Percentiles rank a stretch among this genome's conserved stretches.
Evolutionary conservation across 2,113 vertebrate genomes (phyloP).

Genomic region (Romanogobio albipinnatus): DNA sequence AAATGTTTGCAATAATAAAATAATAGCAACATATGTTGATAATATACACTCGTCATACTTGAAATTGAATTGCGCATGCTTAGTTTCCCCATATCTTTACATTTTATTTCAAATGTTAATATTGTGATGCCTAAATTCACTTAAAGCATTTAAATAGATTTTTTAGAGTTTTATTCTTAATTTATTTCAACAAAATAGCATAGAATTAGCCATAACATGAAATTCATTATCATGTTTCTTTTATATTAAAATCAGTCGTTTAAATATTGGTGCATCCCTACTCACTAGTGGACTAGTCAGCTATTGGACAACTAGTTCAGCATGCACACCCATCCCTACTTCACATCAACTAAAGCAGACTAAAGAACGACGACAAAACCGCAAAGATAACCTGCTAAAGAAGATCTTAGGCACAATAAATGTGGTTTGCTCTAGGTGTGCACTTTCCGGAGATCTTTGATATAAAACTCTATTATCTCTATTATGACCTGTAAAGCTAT

Average conservation of each 20-base stretch:
- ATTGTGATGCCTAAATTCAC: background rate
- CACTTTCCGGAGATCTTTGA: background rate
- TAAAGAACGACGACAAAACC: background rate
- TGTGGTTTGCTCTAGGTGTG: background rate
- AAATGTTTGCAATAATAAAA: too few relatives aligned
- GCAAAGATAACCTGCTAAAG: background rate
- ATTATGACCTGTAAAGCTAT: slow-evolving; percentile 28
- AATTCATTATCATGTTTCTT: background rate
- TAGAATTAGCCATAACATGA: background rate
- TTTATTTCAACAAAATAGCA: background rate
- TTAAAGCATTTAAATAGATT: background rate
- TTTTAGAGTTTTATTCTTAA: background rate
- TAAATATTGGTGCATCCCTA: background rate
- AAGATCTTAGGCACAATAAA: background rate
- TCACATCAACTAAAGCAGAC: background rate
- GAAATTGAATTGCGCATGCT: background rate
- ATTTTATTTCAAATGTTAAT: too few relatives aligned
- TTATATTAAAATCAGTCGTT: background rate
- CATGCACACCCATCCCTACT: background rate
- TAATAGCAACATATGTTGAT: too few relatives aligned
- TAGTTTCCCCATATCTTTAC: too few relatives aligned
- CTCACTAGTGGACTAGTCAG: background rate
- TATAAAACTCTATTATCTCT: slow-evolving; percentile 14
- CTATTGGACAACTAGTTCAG: background rate
- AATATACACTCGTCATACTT: too few relatives aligned